A percentile compares a stretch with the other conserved stretches of the same genome.
phyloP scores from a whole-genome alignment of 2,797 vertebrate species.

The Scolopax bukidnonensis region DNA sequence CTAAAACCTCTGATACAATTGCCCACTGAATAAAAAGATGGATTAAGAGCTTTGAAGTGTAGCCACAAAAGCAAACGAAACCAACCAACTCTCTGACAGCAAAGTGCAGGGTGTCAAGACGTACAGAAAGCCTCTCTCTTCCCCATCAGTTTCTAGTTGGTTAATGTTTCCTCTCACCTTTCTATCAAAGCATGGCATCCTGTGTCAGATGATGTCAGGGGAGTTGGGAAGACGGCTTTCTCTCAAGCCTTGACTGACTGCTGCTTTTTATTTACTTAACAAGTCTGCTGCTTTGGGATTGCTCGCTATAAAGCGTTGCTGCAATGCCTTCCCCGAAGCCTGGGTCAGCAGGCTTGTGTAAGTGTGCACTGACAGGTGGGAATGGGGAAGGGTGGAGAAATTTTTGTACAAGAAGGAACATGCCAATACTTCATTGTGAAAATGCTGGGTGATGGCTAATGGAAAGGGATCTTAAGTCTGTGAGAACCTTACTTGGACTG shows the following conservation, averaged over 20 bases:
- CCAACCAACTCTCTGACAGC: background rate
- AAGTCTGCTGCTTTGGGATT: slow-evolving; percentile 26
- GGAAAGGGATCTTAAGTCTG: slow-evolving; percentile 74
- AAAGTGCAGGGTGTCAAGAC: background rate
- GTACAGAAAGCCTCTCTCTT: slow-evolving; percentile 1
- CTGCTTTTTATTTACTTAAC: slow-evolving; percentile 19
- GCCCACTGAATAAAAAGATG: background rate
- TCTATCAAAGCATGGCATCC: background rate
- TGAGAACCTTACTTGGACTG: slow-evolving; percentile 58
- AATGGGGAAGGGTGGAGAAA: slow-evolving; percentile 44
- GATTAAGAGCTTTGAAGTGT: background rate
- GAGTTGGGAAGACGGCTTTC: slow-evolving; percentile 7
- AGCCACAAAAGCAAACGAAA: background rate
- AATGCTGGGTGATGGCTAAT: slow-evolving; percentile 79
- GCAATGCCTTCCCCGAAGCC: slow-evolving; percentile 63
- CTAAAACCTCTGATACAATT: background rate
- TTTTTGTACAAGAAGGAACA: slow-evolving; percentile 59
- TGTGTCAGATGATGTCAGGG: background rate
- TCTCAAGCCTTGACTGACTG: background rate
- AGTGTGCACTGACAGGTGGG: slow-evolving; percentile 78
- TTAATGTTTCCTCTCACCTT: slow-evolving; percentile 31
- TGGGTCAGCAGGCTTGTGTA: slow-evolving; percentile 73
- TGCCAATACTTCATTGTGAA: slow-evolving; percentile 75
- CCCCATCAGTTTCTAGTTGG: background rate
- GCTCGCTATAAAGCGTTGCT: slow-evolving; percentile 59